Conservation (phyloP, 2,888 invertebrate genomes). For the Euclidia mi region DNA sequence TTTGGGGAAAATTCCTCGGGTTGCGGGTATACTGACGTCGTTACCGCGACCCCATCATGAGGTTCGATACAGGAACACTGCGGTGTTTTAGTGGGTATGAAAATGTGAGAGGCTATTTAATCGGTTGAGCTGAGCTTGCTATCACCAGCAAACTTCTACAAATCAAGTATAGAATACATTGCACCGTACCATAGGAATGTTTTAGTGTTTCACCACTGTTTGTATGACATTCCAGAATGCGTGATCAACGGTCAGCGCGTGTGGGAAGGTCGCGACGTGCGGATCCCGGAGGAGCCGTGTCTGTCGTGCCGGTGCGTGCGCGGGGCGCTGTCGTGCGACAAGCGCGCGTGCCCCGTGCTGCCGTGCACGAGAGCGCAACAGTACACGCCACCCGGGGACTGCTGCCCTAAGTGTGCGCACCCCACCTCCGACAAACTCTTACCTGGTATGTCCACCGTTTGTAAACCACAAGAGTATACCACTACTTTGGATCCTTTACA, state of each 20-base stretch:
- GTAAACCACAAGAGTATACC: too few relatives aligned
- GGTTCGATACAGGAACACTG: too few relatives aligned
- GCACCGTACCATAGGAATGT: too few relatives aligned
- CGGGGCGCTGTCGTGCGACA: conserved; percentile 93
- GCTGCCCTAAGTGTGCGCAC: conserved; percentile 91
- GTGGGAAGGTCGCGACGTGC: conserved; percentile 94
- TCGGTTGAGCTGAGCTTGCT: too few relatives aligned
- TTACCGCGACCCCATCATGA: too few relatives aligned
- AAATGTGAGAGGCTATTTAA: too few relatives aligned
- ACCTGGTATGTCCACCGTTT: conserved; percentile 82
- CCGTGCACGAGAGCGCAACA: conserved; percentile 94
- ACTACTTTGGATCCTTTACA: too few relatives aligned
- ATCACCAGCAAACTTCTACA: too few relatives aligned
- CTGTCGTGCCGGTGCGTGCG: conserved; percentile 95
- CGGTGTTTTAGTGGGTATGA: too few relatives aligned
- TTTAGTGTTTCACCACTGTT: neutral
- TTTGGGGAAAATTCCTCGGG: too few relatives aligned
- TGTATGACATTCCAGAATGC: conserved; percentile 91
- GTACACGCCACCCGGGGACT: conserved; percentile 93
- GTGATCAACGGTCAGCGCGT: conserved; percentile 95
- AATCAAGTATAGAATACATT: too few relatives aligned
- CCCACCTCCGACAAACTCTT: conserved; percentile 87
- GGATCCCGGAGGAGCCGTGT: conserved; percentile 96
- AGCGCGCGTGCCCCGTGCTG: conserved; percentile 96
- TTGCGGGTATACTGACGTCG: too few relatives aligned